Base-by-base conservation (phyloP, 2,888 invertebrate species). In the Meandrusa payeni region DNA sequence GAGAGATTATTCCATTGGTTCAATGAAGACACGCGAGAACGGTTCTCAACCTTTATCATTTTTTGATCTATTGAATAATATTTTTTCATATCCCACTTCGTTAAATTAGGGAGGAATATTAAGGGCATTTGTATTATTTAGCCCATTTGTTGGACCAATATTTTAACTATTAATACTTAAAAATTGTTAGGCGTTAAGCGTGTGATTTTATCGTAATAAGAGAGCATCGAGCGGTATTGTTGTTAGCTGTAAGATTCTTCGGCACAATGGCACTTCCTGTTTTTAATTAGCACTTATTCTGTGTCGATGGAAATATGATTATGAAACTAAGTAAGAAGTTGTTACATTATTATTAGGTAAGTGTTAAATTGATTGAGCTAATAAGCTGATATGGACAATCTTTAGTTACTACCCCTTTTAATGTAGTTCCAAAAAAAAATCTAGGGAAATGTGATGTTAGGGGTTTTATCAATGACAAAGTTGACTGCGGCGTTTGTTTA, bases 131-230 rank as follows among this genome's bases (percentile, higher is more conserved):
- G 87, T 87, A 87, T 87, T 87, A 87, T 87, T 87, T 86, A 86
- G 87, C 87, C 87, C 87, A 87, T 87, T 86, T 87, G 87, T 87
- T 87, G 87, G 87, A 87, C 87, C 87, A 87, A 87, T 87, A 87
- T 87, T 87, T 87, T 86, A 83, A 86, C 85, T 86, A 86, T 83
- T 83, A 83, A 86, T 85, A 86, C 86, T 85, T 85, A 86, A 86
- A 83, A 86, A 87, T 87, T 87, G 87, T 87, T 87, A 87, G 87
- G 76, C 73, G 82, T 86, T 87, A 87, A 87, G 87, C 78, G 87
- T 86, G 87, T 87, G 87, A 87, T 87, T 86, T 85, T 83, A 86
- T 79, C 76, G 74, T 81, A 82, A 79, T 86, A 87, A 83, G 86
- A 77, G 80, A 85, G 74, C 85, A 83, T 86, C 82, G 79, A 79